Percentiles rank a stretch among this genome's conserved stretches.
These are phyloP conservation scores for Teinopalpus imperialis DNA, from an alignment of 2,888 invertebrate genomes.

Conservation along the genomic window DNA sequence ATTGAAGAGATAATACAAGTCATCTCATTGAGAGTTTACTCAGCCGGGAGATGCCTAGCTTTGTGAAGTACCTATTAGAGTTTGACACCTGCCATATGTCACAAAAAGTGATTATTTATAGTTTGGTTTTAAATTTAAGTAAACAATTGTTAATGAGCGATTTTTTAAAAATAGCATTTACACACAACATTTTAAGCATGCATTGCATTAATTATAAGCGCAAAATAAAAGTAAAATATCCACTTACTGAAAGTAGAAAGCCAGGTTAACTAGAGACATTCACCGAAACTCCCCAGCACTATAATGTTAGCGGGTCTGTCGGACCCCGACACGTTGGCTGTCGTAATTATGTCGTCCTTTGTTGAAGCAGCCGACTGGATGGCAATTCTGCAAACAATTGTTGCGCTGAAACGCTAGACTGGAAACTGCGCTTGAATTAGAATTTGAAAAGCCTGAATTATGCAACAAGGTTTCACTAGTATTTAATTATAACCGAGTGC, in stretches of 20 bases:
- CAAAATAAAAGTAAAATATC: too few species aligned
- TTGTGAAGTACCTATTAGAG: too few species aligned
- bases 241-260: background rate
- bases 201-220: too few species aligned
- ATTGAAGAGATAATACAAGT: too few species aligned
- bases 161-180: too few species aligned
- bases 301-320: slow-evolving; percentile 14
- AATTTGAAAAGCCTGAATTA: slow-evolving; percentile 25
- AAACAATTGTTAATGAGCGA: too few species aligned
- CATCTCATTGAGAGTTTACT: too few species aligned
- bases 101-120: too few species aligned
- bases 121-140: too few species aligned
- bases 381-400: slow-evolving; percentile 24
- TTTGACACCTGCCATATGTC: too few species aligned
- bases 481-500: slow-evolving; percentile 20
- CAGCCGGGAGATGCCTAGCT: too few species aligned
- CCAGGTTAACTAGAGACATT: slow-evolving; percentile 1
- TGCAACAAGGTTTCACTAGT: slow-evolving; percentile 21
- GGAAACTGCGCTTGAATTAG: slow-evolving; percentile 21
- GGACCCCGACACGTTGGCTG: slow-evolving; percentile 19
- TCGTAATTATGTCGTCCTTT: slow-evolving; percentile 24
- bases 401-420: slow-evolving; percentile 20
- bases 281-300: slow-evolving; percentile 1
- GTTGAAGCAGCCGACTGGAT: slow-evolving; percentile 16
- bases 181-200: too few species aligned